Conservation (phyloP, 2,888 invertebrate genomes). For the Tenthredo livida region DNA sequence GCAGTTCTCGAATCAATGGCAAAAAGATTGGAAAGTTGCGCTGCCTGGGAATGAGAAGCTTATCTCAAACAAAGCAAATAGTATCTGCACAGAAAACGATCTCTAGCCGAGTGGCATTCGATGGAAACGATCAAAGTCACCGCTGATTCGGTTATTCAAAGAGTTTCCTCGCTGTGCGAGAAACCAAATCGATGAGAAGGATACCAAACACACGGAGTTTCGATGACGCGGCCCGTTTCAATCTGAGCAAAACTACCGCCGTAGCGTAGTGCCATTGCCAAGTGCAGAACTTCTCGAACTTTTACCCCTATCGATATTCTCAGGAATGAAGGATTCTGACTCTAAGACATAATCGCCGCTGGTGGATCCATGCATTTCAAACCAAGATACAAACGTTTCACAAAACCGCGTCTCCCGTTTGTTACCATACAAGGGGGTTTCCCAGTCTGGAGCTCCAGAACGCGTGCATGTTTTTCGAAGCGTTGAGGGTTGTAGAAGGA, state of each 20-base stretch:
- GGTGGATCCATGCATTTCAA: background rate
- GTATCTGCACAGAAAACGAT: conserved; percentile 1
- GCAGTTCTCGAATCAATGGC: background rate
- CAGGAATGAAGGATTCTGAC: background rate
- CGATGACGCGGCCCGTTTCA: conserved; percentile 34
- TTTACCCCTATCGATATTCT: background rate
- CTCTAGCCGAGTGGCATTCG: conserved; percentile 22
- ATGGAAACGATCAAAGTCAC: conserved; percentile 36
- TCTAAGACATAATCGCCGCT: background rate
- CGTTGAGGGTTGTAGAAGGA: too few relatives aligned
- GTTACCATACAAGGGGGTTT: background rate
- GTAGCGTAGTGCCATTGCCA: conserved; percentile 1
- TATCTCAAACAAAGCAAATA: conserved; percentile 27
- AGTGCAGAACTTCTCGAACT: conserved; percentile 14
- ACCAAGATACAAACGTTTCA: background rate
- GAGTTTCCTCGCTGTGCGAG: background rate
- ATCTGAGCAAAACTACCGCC: conserved; percentile 2
- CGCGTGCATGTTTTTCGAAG: too few relatives aligned
- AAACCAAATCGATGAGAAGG: conserved; percentile 22
- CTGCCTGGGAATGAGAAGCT: conserved; percentile 3
- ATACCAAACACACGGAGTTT: background rate
- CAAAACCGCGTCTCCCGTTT: background rate
- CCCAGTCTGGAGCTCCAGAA: too few relatives aligned
- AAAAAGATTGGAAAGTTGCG: background rate
- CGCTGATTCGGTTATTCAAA: conserved; percentile 33